These are phyloP conservation scores for Vandiemenella viatica DNA, from an alignment of 2,888 invertebrate genomes.

Conservation along the genomic window DNA sequence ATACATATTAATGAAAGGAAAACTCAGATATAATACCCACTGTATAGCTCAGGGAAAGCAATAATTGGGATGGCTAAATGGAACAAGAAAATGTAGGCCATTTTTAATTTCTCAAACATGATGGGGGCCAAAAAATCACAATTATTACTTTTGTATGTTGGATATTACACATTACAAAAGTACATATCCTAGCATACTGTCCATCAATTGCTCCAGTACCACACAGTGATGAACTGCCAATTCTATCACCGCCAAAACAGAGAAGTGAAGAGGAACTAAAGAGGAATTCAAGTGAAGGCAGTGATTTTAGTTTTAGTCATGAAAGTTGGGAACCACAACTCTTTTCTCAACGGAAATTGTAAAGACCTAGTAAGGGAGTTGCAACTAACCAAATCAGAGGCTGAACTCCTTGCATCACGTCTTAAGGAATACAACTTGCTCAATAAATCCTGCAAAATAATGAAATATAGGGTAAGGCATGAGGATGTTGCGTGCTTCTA, in stretches of 20 bases:
- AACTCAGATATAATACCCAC: too few species aligned
- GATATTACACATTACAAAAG: too few species aligned
- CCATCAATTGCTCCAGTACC: constrained; percentile 4
- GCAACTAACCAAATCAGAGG: too few species aligned
- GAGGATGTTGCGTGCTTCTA: constrained; percentile 1
- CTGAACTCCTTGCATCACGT: too few species aligned
- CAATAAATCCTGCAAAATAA: neutral
- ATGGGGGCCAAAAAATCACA: neutral
- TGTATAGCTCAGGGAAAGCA: too few species aligned
- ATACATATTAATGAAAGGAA: too few species aligned
- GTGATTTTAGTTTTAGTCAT: neutral
- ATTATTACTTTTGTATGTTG: too few species aligned
- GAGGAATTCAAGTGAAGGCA: too few species aligned
- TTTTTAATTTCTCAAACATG: neutral
- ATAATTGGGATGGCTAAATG: neutral
- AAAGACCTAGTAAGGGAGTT: neutral
- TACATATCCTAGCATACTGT: constrained; percentile 3
- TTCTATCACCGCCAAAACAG: constrained; percentile 1
- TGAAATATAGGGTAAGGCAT: neutral
- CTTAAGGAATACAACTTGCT: constrained; percentile 1
- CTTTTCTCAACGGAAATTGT: neutral
- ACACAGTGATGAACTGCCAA: constrained; percentile 1
- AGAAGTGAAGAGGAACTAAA: too few species aligned
- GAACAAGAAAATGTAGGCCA: constrained; percentile 1
- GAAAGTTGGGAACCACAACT: neutral